These are phyloP conservation scores for Gyrodactylus salaris DNA, from an alignment of 1,140 invertebrate genomes.

Conservation along the genomic window DNA sequence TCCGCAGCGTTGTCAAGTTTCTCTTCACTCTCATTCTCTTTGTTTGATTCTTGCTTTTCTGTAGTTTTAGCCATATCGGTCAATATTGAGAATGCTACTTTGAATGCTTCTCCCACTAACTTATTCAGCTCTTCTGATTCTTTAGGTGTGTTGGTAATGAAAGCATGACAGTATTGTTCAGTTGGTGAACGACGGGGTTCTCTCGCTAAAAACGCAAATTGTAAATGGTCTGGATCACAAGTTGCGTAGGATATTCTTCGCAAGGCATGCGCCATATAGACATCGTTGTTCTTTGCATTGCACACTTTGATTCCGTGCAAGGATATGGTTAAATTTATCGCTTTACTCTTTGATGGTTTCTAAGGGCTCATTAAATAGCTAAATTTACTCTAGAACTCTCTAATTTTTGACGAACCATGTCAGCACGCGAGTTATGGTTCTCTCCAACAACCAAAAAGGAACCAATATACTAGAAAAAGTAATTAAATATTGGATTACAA, in stretches of 20 bases:
- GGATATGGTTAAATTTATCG: conserved; percentile 36
- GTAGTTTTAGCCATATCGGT: background rate
- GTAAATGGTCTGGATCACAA: conserved; percentile 39
- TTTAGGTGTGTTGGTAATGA: conserved; percentile 32
- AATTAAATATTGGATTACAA: conserved; percentile 26
- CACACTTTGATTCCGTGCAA: conserved; percentile 42
- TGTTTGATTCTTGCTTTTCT: background rate
- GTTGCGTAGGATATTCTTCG: conserved; percentile 50
- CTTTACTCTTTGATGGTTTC: conserved; percentile 24
- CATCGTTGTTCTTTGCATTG: conserved; percentile 14
- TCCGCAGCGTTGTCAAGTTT: no score
- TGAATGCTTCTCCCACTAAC: conserved; percentile 54
- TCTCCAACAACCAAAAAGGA: background rate
- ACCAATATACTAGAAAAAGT: conserved; percentile 25
- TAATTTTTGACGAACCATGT: conserved; percentile 71
- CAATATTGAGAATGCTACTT: conserved; percentile 33
- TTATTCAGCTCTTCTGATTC: conserved; percentile 52
- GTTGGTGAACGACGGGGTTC: conserved; percentile 38
- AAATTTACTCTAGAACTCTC: conserved; percentile 41
- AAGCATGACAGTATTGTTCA: conserved; percentile 45
- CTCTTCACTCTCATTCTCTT: background rate
- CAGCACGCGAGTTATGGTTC: conserved; percentile 21
- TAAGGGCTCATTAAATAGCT: conserved; percentile 11
- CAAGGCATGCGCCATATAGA: conserved; percentile 44
- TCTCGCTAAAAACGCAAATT: conserved; percentile 45